Evolutionary conservation across 2,113 vertebrate genomes (phyloP).

Genomic region (Herpetotheres cachinnans): DNA sequence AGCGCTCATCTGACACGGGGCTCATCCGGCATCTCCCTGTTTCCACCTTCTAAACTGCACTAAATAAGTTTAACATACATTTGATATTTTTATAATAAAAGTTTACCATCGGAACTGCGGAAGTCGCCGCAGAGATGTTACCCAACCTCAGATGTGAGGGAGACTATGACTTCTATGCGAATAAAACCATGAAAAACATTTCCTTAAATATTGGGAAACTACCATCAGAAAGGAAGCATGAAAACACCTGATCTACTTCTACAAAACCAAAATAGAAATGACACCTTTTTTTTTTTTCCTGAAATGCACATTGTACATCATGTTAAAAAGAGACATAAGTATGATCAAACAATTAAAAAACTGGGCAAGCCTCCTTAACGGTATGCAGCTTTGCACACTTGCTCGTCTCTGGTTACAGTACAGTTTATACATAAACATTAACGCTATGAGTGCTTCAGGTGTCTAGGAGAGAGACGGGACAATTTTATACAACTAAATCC

Average conservation of each 20-base stretch:
- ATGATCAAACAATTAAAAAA: neutral
- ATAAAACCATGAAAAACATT: neutral
- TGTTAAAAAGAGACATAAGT: neutral
- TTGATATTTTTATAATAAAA: neutral
- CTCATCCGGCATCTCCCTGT: neutral
- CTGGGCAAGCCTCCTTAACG: neutral
- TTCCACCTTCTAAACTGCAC: neutral
- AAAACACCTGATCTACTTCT: neutral
- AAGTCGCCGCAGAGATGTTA: neutral
- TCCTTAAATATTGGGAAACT: neutral
- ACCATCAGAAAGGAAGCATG: neutral
- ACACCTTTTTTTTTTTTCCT: neutral
- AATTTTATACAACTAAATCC: neutral
- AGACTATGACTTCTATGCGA: neutral
- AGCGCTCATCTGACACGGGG: rapidly evolving
- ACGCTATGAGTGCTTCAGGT: neutral
- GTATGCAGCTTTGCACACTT: rapidly evolving
- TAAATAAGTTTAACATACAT: neutral
- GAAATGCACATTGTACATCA: neutral
- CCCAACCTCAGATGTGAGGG: neutral
- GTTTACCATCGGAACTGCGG: neutral
- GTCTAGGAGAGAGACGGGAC: neutral
- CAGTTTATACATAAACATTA: neutral
- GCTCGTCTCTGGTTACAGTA: neutral
- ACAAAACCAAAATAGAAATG: neutral